Conservation (phyloP, 2,888 invertebrate genomes). For the Altica lythri region DNA sequence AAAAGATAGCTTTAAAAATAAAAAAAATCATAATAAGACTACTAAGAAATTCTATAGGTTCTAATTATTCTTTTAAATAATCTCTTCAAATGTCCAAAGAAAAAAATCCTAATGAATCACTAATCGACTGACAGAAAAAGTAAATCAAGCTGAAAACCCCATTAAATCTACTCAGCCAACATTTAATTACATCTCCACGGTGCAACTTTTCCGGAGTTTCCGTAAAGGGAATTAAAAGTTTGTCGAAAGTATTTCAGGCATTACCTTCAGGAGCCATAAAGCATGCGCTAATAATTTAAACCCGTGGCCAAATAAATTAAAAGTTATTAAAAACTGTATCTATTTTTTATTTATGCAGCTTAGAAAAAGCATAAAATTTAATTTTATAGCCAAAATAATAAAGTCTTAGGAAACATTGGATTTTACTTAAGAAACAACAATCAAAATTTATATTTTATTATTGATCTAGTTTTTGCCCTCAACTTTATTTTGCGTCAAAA, state of each 20-base stretch:
- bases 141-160: slow-evolving; percentile 49
- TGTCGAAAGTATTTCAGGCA: slow-evolving; percentile 34
- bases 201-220: slow-evolving; percentile 42
- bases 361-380: too few species aligned
- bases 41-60: too few species aligned
- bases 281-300: slow-evolving; percentile 29
- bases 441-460: too few species aligned
- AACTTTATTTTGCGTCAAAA: too few species aligned
- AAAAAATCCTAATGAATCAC: slow-evolving; percentile 46
- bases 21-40: too few species aligned
- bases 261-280: slow-evolving; percentile 26
- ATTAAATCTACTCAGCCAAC: slow-evolving; percentile 51
- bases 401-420: too few species aligned
- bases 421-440: too few species aligned
- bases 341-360: too few species aligned
- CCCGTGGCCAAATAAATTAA: slow-evolving; percentile 22
- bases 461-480: too few species aligned
- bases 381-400: too few species aligned
- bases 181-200: slow-evolving; percentile 50
- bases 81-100: slow-evolving; percentile 28
- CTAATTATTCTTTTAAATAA: slow-evolving; percentile 5
- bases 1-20: too few species aligned
- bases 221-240: slow-evolving; percentile 49
- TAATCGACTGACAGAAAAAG: slow-evolving; percentile 46
- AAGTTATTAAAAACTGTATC: slow-evolving; percentile 7